Evolutionary conservation across 2,797 vertebrate genomes (phyloP).

Genomic region (Parambassis ranga): DNA sequence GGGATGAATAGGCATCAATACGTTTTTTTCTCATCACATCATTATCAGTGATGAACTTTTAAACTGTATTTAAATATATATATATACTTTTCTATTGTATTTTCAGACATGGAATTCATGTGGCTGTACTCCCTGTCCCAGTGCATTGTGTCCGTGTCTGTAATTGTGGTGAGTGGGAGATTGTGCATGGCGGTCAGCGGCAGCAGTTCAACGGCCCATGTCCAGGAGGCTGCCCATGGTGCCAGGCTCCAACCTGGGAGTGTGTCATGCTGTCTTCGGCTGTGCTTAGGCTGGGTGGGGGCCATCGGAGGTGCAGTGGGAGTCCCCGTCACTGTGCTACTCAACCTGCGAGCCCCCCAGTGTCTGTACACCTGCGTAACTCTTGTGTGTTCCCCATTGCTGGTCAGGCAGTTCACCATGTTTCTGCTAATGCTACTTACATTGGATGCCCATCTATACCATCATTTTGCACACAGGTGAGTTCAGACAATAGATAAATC

Average conservation of each 20-base stretch:
- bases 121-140: constrained; percentile 75
- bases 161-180: constrained; percentile 70
- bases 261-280: constrained; percentile 73
- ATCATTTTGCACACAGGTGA: constrained; percentile 74
- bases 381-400: constrained; percentile 79
- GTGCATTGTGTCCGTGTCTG: constrained; percentile 62
- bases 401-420: constrained; percentile 83
- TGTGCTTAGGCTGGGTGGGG: constrained; percentile 79
- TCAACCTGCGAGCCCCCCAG: constrained; percentile 76
- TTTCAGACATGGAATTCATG: constrained; percentile 66
- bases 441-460: constrained; percentile 77
- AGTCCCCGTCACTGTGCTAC: constrained; percentile 75
- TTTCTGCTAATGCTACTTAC: constrained; percentile 80
- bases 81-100: not conserved
- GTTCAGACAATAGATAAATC: not conserved
- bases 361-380: constrained; percentile 84
- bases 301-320: constrained; percentile 72
- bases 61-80: not conserved
- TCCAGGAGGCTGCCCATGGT: constrained; percentile 8
- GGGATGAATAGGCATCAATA: constrained; percentile 16
- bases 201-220: not conserved
- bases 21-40: constrained; percentile 1
- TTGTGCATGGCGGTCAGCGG: constrained; percentile 62
- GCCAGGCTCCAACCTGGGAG: constrained; percentile 18
- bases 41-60: constrained; percentile 4